phyloP scores from a whole-genome alignment of 2,888 invertebrate genomes.

The Netelia inedita region DNA sequence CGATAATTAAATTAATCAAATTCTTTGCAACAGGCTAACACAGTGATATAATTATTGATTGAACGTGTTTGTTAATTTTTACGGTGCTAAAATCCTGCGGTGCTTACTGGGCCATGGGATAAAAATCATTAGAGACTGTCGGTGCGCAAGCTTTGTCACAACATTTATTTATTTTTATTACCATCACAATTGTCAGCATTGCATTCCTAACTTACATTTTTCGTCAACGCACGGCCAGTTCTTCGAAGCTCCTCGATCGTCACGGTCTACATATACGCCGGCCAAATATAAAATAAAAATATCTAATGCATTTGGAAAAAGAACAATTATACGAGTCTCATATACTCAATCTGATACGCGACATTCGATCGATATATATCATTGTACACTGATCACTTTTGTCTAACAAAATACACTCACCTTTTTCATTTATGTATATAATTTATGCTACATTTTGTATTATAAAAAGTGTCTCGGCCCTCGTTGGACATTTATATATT shows the following conservation, averaged over 20 bases:
- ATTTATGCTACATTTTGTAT: slow-evolving; percentile 32
- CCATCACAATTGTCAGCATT: slow-evolving; percentile 54
- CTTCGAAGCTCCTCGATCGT: neutral
- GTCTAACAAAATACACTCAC: slow-evolving; percentile 60
- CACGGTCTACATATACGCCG: slow-evolving; percentile 11
- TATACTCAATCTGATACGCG: neutral
- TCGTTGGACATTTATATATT: slow-evolving; percentile 38
- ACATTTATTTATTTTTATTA: slow-evolving; percentile 57
- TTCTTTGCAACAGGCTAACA: too few species aligned
- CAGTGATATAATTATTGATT: too few species aligned
- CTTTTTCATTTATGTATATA: slow-evolving; percentile 43
- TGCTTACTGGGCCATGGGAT: neutral
- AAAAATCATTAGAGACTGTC: neutral
- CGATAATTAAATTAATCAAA: too few species aligned
- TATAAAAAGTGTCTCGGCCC: slow-evolving; percentile 52
- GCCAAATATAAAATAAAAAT: neutral
- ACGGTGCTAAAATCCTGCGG: neutral
- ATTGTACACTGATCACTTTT: slow-evolving; percentile 59
- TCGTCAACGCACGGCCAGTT: neutral
- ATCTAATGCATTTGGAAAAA: neutral
- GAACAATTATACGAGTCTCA: neutral
- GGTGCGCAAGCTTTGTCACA: slow-evolving; percentile 13
- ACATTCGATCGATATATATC: slow-evolving; percentile 5
- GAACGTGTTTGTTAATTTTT: too few species aligned
- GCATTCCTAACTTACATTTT: neutral